Conservation (phyloP, 2,113 vertebrate species). For the Lophotis ruficrista region DNA sequence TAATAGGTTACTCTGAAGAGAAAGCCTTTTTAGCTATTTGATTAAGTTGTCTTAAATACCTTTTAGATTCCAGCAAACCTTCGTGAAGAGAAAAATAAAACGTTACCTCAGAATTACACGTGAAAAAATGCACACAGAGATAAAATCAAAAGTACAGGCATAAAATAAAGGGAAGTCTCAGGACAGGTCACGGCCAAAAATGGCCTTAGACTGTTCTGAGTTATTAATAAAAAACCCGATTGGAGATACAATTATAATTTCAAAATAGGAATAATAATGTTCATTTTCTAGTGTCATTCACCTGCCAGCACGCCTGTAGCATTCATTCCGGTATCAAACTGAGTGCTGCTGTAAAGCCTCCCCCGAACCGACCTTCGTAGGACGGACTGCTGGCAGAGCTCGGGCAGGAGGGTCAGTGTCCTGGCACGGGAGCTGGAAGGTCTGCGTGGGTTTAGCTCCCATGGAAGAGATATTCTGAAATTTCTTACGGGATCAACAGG, state of each 20-base stretch:
- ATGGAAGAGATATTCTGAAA: not conserved
- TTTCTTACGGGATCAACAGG: not conserved
- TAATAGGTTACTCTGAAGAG: not conserved
- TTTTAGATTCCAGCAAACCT: not conserved
- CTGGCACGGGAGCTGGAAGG: fast-evolving
- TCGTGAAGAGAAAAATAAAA: not conserved
- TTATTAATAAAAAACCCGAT: not conserved
- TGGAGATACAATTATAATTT: not conserved
- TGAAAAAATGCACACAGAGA: not conserved
- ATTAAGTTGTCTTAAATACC: conserved; percentile 59
- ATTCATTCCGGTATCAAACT: fast-evolving
- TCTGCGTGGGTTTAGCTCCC: not conserved
- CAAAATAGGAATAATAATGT: not conserved
- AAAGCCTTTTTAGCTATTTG: conserved; percentile 3
- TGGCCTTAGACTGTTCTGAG: not conserved
- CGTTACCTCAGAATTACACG: not conserved
- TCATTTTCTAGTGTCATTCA: not conserved
- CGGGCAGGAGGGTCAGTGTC: fast-evolving
- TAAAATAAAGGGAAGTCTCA: not conserved
- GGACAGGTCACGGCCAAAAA: not conserved
- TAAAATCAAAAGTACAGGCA: not conserved
- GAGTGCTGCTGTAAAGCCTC: not conserved
- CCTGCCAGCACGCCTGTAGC: not conserved
- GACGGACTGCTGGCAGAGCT: fast-evolving
- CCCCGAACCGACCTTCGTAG: fast-evolving